A percentile compares a stretch with the other conserved stretches of the same genome.
Conservation (phyloP, 2,797 vertebrate species). For the Sciaenops ocellatus region DNA sequence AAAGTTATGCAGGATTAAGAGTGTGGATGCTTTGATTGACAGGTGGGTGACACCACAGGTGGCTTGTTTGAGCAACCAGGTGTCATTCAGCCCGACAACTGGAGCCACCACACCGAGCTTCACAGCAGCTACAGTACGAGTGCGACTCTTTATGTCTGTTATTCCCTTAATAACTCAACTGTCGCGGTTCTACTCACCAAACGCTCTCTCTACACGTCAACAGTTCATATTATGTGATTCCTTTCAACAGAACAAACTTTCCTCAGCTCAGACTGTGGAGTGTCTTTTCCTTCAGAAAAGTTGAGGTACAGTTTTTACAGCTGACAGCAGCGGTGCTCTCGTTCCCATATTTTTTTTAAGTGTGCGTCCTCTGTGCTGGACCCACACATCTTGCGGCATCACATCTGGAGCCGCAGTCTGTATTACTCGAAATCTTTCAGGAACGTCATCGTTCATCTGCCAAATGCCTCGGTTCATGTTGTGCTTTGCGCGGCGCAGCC, state of each 20-base stretch:
- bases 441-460: conserved; percentile 65
- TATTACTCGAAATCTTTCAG: conserved; percentile 49
- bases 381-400: conserved; percentile 33
- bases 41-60: too few relatives aligned
- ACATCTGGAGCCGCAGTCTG: conserved; percentile 70
- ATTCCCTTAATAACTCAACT: neutral
- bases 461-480: conserved; percentile 56
- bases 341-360: neutral
- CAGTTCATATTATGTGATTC: neutral
- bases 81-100: too few relatives aligned
- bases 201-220: neutral
- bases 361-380: conserved; percentile 28
- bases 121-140: too few relatives aligned
- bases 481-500: conserved; percentile 52
- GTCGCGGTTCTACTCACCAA: neutral
- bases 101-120: too few relatives aligned
- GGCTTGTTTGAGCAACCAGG: too few relatives aligned
- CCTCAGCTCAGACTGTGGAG: neutral
- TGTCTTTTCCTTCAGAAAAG: neutral
- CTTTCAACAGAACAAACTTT: neutral
- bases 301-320: neutral
- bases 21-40: too few relatives aligned
- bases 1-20: too few relatives aligned
- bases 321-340: neutral
- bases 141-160: too few relatives aligned